Evolutionary conservation across 2,113 vertebrate genomes (phyloP).

Genomic region (Prolemur simus): DNA sequence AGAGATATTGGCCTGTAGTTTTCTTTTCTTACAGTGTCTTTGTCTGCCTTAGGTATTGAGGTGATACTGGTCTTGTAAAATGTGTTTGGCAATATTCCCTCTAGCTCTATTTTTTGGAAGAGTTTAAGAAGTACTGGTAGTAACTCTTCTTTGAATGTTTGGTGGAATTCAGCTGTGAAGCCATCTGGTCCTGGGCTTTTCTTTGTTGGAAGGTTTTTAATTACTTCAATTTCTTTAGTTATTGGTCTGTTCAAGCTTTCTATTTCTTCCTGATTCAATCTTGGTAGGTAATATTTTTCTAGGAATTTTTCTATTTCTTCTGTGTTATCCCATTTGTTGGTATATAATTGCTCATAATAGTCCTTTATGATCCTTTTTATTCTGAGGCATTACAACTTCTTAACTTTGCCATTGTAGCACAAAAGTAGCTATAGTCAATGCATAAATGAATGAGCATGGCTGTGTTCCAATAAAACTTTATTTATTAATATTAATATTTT

Average conservation of each 20-base stretch:
- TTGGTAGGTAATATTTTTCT: background rate
- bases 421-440: background rate
- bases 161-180: background rate
- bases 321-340: background rate
- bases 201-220: background rate
- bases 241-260: background rate
- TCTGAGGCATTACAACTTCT: background rate
- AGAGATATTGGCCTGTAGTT: background rate
- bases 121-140: background rate
- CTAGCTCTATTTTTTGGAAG: background rate
- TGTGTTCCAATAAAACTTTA: background rate
- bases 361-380: background rate
- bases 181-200: background rate
- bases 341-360: background rate
- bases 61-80: background rate
- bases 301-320: background rate
- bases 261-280: background rate
- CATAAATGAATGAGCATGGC: background rate
- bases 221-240: background rate
- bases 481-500: constrained; percentile 37
- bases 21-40: background rate
- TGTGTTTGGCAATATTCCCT: background rate
- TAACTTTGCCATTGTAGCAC: background rate
- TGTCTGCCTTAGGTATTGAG: background rate
- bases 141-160: background rate